phyloP scores from a whole-genome alignment of 2,888 invertebrate genomes.

The Shargacucullia verbasci region DNA sequence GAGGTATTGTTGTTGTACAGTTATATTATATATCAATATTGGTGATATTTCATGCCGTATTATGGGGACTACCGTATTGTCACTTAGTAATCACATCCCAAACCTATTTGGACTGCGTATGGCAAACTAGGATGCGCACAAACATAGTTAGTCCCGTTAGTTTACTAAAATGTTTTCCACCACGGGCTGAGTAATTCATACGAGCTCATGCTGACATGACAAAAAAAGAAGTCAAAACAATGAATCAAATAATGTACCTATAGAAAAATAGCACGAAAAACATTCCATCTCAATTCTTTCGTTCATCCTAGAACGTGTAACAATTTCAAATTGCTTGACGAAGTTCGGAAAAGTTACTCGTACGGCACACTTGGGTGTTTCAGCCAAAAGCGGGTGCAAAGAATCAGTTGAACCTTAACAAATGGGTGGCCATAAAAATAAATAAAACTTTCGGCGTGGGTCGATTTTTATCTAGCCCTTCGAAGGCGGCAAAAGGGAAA shows the following conservation, averaged over 20 bases:
- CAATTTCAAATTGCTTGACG: constrained; percentile 14
- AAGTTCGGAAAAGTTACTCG: constrained; percentile 20
- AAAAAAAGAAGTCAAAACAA: no score
- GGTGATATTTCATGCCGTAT: no score
- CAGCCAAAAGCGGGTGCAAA: constrained; percentile 54
- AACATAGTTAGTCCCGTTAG: no score
- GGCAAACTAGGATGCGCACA: no score
- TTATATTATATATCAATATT: no score
- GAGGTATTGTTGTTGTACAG: no score
- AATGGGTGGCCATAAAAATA: constrained; percentile 77
- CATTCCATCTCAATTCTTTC: constrained; percentile 6
- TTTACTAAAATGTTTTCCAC: no score
- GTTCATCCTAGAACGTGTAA: constrained; percentile 13
- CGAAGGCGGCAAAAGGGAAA: constrained; percentile 66
- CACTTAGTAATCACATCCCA: no score
- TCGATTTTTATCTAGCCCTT: constrained; percentile 69
- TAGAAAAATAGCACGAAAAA: constrained; percentile 1
- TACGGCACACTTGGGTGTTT: constrained; percentile 8
- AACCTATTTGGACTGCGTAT: no score
- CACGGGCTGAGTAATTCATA: no score
- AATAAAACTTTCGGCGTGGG: constrained; percentile 73
- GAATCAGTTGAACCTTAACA: constrained; percentile 74
- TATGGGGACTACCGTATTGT: no score
- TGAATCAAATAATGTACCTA: neutral
- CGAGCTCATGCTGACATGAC: no score